Evolutionary conservation across 92 coral and sea anemone genomes (phyloP).

Genomic region (Parazoanthus atlanticus): DNA sequence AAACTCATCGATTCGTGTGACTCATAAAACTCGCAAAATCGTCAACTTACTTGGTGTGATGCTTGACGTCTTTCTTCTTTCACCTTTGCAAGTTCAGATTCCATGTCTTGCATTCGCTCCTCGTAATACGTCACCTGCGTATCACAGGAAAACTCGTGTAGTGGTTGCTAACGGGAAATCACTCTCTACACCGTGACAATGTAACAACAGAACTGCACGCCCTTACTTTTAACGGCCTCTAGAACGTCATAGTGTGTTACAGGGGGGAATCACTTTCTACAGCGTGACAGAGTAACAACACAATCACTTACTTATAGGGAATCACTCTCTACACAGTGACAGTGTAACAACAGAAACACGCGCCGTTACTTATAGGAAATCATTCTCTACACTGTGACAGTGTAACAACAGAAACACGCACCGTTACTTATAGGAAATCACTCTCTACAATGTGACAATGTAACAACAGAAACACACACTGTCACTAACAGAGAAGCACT

Average conservation of each 20-base stretch:
- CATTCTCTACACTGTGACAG: not conserved
- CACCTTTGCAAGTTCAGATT: slow-evolving; percentile 72
- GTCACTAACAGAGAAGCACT: not conserved
- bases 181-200: not conserved
- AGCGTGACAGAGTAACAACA: not conserved
- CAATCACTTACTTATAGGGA: no score
- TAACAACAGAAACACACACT: not conserved
- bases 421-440: not conserved
- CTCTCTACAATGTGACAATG: not conserved
- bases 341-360: no score
- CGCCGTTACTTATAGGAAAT: no score
- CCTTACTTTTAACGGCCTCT: no score
- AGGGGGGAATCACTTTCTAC: not conserved
- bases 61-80: slow-evolving; percentile 89
- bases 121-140: slow-evolving; percentile 92
- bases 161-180: not conserved
- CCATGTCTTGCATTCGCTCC: slow-evolving; percentile 80
- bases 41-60: slow-evolving; percentile 74
- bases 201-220: not conserved
- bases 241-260: no score
- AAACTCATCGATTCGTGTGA: no score
- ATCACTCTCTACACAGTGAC: not conserved
- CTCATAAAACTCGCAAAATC: not conserved
- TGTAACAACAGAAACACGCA: not conserved
- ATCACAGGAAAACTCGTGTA: not conserved